Evolutionary conservation across 2,888 invertebrate genomes (phyloP), one percentile per base, ranked within the genome.

Genomic region (Eupsilia transversa): DNA sequence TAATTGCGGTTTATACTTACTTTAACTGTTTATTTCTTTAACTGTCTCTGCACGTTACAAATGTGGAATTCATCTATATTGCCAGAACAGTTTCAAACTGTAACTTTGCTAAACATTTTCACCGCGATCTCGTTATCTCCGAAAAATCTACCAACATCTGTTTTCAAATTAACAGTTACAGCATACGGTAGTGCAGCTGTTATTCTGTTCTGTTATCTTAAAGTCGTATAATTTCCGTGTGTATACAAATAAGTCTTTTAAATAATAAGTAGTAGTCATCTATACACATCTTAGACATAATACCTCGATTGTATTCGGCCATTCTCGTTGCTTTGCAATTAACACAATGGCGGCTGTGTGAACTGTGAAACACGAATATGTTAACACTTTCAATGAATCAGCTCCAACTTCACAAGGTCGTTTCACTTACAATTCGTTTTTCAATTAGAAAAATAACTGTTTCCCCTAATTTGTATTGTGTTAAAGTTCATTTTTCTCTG

Each of bases 331-430:
- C 86, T 87, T 89, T 86, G 85, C 89, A 91, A 92, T 90, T 91
- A 91, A 83, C 86, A 93, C 92, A 93, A 93, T 91, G 84, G 89
- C 79, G 70, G 77, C 87, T 88, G 90, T 91, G 92, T 87, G 79
- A 79, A 74, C 78, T 78, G 52, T 27, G 90, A 93, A 92, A 89
- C 87, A 88, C 78, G 86, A 90, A 89, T 86, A 92, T 88, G 87
- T 87, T 89, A 89, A 87, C 89, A 86, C 85, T 87, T 88, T 90
- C 91, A 91, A 91, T 92, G 92, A 91, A 91, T 88, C 88, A 89
- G 86, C 88, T 86, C 86, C 85, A 82, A 87, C 84, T 82, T 86
- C 72, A 52, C 89, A 90, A 90, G 90, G 87, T 83, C 87, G 85
- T 84, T 80, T 84, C 80, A 72, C 82, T 65, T 75, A 68, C 86